Evolutionary conservation across 2,113 vertebrate genomes (phyloP), one percentile per base, ranked within the genome.

Genomic region (Corythaeola cristata): DNA sequence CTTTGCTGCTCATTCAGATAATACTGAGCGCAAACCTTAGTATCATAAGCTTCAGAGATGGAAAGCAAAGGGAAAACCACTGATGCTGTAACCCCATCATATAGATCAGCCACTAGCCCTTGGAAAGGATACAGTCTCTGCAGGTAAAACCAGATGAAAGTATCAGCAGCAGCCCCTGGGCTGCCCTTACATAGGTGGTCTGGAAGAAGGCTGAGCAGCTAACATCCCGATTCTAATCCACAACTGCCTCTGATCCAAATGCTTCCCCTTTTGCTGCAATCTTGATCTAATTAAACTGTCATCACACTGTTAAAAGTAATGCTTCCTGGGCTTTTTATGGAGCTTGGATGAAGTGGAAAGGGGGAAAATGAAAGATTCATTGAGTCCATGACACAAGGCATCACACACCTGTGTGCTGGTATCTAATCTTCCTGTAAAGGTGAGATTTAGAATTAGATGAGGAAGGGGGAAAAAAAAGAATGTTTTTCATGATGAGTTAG

Each of bases 211-310:
- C 10, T 62, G 55, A 71, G 60, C 41, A 94, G 88, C 26, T 82
- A 88, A 94, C 30, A 50, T 81, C 85, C 82, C 33, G 10, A 59
- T 30, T 90, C 10, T 91, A 75, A 94, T 84, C 55, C 60, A 85
- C 73, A 97, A 72, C 45, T 74, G 84, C 94, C 83, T 98, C 68
- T 19, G 56, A 47, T 92, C 58, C 55, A 32, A 69, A 53, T 39
- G 44, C 41, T 93, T 47, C 74, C 85, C 55, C 75, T 92, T 92
- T 95, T 44, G 5, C 84, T 85, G 47, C 88, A 81, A 90, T 89
- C 93, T 97, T 96, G 88, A 96, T 97, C 75, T 97, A 97, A 97
- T 97, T 96, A 94, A 97, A 90, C 90, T 97, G 92, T 97, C 95
- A 95, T 95, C 94, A 93, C 60, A 55, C 66, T 62, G 63, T 95